Conservation (phyloP, 2,888 invertebrate species). For the Drosophila eohydei region DNA sequence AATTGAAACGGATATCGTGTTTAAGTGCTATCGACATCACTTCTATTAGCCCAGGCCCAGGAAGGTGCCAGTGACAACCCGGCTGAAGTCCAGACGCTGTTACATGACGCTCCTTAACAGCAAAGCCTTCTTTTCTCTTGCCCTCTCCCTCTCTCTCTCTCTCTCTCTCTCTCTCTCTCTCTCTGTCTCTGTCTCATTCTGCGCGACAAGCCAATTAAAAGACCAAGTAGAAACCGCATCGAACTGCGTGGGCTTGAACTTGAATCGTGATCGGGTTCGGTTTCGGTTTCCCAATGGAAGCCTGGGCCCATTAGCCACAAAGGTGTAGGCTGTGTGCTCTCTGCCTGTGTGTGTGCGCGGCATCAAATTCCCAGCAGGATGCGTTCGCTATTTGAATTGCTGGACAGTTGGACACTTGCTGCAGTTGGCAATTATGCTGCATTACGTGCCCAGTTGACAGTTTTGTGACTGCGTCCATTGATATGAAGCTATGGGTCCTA, state of each 20-base stretch:
- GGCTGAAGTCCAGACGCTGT: slow-evolving; percentile 48
- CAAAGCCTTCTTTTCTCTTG: slow-evolving; percentile 31
- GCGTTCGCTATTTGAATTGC: slow-evolving; percentile 74
- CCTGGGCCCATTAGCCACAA: slow-evolving; percentile 77
- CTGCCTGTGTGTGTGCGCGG: slow-evolving; percentile 27
- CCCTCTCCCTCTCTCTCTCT: not conserved
- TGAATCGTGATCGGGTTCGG: slow-evolving; percentile 63
- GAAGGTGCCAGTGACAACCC: slow-evolving; percentile 48
- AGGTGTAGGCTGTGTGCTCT: slow-evolving; percentile 68
- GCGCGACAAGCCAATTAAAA: slow-evolving; percentile 84
- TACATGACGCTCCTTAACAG: slow-evolving; percentile 74
- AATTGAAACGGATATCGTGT: slow-evolving; percentile 85
- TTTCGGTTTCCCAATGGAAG: slow-evolving; percentile 50
- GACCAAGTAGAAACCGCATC: slow-evolving; percentile 33
- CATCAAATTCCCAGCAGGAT: slow-evolving; percentile 81
- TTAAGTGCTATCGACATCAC: slow-evolving; percentile 85
- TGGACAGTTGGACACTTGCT: slow-evolving; percentile 63
- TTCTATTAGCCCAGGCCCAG: slow-evolving; percentile 79
- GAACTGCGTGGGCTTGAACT: slow-evolving; percentile 70
- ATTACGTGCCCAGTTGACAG: slow-evolving; percentile 74
- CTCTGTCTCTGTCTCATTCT: slow-evolving; percentile 5
- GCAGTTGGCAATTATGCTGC: slow-evolving; percentile 79
- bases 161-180: no score
- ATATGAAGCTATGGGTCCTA: slow-evolving; percentile 59
- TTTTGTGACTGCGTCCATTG: slow-evolving; percentile 59